Evolutionary conservation across 1,140 invertebrate genomes (phyloP).

Genomic region (Neuroterus valhalla): DNA sequence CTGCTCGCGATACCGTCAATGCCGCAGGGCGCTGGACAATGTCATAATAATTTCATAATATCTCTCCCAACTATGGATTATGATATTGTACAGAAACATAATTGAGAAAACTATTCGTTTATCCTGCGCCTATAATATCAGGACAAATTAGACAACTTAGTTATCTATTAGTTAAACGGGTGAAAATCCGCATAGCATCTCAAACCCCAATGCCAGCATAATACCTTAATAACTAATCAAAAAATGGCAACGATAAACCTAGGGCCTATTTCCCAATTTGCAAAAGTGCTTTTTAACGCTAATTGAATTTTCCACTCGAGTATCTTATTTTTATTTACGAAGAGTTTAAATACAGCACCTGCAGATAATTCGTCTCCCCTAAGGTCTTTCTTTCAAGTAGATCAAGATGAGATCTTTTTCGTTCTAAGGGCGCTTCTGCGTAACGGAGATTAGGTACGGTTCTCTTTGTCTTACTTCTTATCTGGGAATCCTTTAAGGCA

Average conservation of each 20-base stretch:
- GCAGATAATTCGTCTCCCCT: slow-evolving; percentile 28
- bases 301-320: neutral
- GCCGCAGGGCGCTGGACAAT: neutral
- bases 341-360: slow-evolving; percentile 26
- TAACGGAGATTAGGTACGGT: slow-evolving; percentile 48
- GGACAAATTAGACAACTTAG: slow-evolving; percentile 18
- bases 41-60: slow-evolving; percentile 16
- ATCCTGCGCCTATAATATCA: neutral
- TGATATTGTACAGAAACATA: slow-evolving; percentile 7
- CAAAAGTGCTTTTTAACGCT: no score
- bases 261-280: no score
- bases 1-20: slow-evolving; percentile 4
- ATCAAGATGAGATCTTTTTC: slow-evolving; percentile 47
- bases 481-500: slow-evolving; percentile 24
- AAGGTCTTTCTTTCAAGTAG: slow-evolving; percentile 17
- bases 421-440: slow-evolving; percentile 34
- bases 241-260: no score
- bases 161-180: neutral
- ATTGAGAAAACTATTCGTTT: slow-evolving; percentile 14
- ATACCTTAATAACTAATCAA: no score
- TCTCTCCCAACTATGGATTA: slow-evolving; percentile 13
- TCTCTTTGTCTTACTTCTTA: slow-evolving; percentile 43
- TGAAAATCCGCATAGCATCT: no score
- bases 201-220: no score
- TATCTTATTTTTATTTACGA: slow-evolving; percentile 18